Evolutionary conservation across 53 echinoderm and acorn worm genomes (phyloP).

Genomic region (Echinarachnius parma): DNA sequence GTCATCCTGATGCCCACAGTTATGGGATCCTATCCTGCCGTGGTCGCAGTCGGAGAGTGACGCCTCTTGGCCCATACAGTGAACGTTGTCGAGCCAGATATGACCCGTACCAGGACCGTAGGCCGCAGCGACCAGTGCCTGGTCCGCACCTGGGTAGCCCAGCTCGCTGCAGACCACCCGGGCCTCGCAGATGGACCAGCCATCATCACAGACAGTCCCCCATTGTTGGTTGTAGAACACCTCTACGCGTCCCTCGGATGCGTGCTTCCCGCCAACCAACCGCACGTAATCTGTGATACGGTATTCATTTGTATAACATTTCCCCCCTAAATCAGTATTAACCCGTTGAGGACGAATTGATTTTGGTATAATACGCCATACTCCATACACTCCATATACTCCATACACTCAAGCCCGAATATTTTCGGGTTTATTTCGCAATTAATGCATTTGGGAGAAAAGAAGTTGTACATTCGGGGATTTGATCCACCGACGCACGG

Average conservation of each 20-base stretch:
- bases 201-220: conserved; percentile 30
- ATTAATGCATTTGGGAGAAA: no score
- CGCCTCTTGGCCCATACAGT: neutral
- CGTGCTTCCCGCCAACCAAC: neutral
- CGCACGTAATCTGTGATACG: conserved; percentile 5
- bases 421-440: no score
- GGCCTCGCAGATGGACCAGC: conserved; percentile 19
- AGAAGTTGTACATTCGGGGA: no score
- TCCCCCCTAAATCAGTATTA: no score
- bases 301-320: no score
- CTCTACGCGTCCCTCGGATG: conserved; percentile 28
- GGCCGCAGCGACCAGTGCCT: conserved; percentile 27
- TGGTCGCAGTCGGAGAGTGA: neutral
- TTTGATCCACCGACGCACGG: no score
- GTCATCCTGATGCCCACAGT: conserved; percentile 24
- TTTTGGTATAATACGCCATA: no score
- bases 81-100: conserved; percentile 16
- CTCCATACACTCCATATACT: no score
- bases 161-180: conserved; percentile 16
- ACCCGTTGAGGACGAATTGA: no score
- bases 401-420: no score
- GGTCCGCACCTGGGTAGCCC: conserved; percentile 34
- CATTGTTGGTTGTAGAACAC: neutral
- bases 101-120: conserved; percentile 2
- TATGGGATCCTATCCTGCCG: neutral